Conservation (phyloP, 2,888 invertebrate species). For the Biston stratarius region DNA sequence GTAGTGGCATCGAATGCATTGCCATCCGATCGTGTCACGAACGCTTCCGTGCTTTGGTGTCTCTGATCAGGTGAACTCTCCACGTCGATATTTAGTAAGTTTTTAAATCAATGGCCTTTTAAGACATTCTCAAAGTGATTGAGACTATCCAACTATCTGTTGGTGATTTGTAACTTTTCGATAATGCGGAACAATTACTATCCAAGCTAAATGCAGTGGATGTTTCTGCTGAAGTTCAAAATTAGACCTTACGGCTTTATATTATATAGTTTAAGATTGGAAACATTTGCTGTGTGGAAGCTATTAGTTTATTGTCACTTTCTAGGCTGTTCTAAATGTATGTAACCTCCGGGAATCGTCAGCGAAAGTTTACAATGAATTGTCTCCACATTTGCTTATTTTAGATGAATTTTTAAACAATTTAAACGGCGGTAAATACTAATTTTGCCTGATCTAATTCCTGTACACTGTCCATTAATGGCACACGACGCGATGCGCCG, state of each 20-base stretch:
- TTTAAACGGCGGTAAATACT: neutral
- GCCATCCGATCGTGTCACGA: conserved; percentile 9
- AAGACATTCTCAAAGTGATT: conserved; percentile 26
- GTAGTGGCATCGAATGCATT: conserved; percentile 2
- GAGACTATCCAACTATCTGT: conserved; percentile 35
- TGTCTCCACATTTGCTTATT: conserved; percentile 26
- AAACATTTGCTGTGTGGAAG: conserved; percentile 35
- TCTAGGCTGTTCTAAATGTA: conserved; percentile 34
- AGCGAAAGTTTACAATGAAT: conserved; percentile 26
- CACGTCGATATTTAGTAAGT: conserved; percentile 1
- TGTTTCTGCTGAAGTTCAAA: conserved; percentile 36
- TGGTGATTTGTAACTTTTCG: conserved; percentile 37
- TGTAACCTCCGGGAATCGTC: conserved; percentile 23
- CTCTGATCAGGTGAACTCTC: conserved; percentile 4
- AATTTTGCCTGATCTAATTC: conserved; percentile 10
- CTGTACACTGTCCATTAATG: conserved; percentile 17
- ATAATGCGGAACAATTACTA: conserved; percentile 19
- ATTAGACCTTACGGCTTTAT: conserved; percentile 34
- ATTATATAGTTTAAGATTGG: conserved; percentile 37
- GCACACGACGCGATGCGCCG: conserved; percentile 1
- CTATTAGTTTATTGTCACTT: conserved; percentile 35
- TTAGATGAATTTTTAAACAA: conserved; percentile 25
- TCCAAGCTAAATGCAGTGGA: conserved; percentile 19
- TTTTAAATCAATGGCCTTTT: conserved; percentile 17
- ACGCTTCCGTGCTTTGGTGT: conserved; percentile 2